Evolutionary conservation across 2,888 invertebrate genomes (phyloP).

Genomic region (Pteria penguin): DNA sequence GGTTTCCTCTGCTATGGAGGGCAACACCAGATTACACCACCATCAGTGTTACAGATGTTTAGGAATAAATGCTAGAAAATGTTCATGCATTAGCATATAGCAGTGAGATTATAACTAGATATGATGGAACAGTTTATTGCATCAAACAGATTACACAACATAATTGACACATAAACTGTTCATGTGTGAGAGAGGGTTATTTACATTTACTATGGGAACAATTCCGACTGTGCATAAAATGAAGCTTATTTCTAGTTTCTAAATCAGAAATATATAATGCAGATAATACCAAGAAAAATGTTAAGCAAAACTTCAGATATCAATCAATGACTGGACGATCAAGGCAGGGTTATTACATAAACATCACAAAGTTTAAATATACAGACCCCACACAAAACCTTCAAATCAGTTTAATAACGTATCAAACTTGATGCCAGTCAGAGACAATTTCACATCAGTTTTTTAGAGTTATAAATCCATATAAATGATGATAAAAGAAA

Average conservation of each 20-base stretch:
- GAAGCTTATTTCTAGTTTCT: neutral
- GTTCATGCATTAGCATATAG: slow-evolving; percentile 48
- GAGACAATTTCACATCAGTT: too few species aligned
- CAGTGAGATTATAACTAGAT: slow-evolving; percentile 43
- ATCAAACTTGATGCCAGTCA: neutral
- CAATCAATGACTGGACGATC: slow-evolving; percentile 7
- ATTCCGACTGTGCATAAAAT: slow-evolving; percentile 34
- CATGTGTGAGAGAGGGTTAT: slow-evolving; percentile 38
- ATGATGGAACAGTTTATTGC: slow-evolving; percentile 61
- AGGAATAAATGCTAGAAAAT: slow-evolving; percentile 32
- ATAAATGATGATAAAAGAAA: too few species aligned
- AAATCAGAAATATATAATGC: neutral
- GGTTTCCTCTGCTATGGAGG: too few species aligned
- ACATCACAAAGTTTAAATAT: neutral
- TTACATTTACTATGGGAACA: slow-evolving; percentile 32
- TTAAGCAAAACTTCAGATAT: neutral
- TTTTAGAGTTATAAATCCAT: too few species aligned
- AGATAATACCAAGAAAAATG: neutral
- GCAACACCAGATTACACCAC: too few species aligned
- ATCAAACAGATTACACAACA: slow-evolving; percentile 45
- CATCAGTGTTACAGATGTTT: too few species aligned
- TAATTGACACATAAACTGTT: slow-evolving; percentile 45
- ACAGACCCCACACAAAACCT: neutral
- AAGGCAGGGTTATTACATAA: slow-evolving; percentile 10
- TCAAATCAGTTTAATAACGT: neutral